Base-by-base conservation (phyloP, 2,797 vertebrate species). In the Euphonia xanthogaster region DNA sequence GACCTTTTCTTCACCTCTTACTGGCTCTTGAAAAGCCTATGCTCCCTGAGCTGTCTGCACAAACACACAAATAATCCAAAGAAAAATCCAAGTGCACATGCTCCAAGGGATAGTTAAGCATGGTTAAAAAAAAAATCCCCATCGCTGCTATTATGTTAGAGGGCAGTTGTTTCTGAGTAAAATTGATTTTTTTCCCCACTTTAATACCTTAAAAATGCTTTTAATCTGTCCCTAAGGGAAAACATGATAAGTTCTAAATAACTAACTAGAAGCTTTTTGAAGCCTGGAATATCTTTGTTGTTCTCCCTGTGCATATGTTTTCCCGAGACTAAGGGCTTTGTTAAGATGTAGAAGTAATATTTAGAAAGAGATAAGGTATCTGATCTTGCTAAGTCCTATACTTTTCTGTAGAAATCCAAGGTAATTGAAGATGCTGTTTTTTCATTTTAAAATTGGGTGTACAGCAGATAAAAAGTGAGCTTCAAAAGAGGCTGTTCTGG, bases 1-100 rank as follows among this genome's bases (percentile, higher is more conserved):
- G 84, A 95, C 91, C 86, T 93, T 83, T 86, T 78, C 71, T 91
- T 91, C 81, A 93, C 68, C 93, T 94, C 87, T 68, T 92, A 24
- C 51, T 84, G 55, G 37, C 44, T 95, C 51, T 88, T 90, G 65
- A 81, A 93, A 88, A 91, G 76, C 73, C 57, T 78, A 9, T 79
- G 88, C 39, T 94, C 37, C 63, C 72, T 61, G 44, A 73, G 54
- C 67, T 25, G 2, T 90, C 83, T 57, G 77, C 68, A 79, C 71
- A 91, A 95, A 78, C 80, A 93, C 10, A 66, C 75, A 80, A 97
- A 91, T 93, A 91, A 87, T 89, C 37, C 58, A 40, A 30, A 61
- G 78, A 91, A 88, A 93, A 90, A 78, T 68, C 60, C 40, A 78
- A 91, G 63, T 74, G 88, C 77, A 87, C 18, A 30, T 78, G 71